Conservation (phyloP, 2,888 invertebrate genomes). For the Willowsia nigromaculata region DNA sequence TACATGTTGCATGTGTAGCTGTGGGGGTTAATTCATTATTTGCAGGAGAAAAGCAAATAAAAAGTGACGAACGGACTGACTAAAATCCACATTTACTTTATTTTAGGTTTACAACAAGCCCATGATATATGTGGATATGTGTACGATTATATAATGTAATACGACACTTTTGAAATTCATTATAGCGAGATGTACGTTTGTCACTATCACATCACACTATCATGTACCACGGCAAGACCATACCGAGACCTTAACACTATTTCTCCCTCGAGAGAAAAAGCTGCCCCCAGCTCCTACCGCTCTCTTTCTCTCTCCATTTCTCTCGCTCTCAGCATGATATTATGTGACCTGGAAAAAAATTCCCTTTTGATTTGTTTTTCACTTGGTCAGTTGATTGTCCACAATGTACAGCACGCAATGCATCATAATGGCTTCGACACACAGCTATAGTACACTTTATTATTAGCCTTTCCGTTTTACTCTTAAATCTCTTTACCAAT, state of each 20-base stretch:
- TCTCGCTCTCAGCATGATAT: constrained; percentile 29
- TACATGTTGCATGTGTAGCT: constrained; percentile 15
- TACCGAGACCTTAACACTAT: constrained; percentile 5
- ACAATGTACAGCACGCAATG: neutral
- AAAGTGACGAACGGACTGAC: neutral
- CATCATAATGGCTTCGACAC: neutral
- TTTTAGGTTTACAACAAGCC: neutral
- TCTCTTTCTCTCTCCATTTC: constrained; percentile 8
- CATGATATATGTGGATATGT: neutral
- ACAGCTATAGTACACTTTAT: constrained; percentile 8
- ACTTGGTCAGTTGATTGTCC: constrained; percentile 6
- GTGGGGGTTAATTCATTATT: constrained; percentile 34
- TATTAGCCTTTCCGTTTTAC: neutral
- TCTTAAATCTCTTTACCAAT: neutral
- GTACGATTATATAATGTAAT: constrained; percentile 9
- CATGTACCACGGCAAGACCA: neutral
- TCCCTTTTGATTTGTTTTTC: constrained; percentile 42
- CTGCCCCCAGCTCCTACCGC: neutral
- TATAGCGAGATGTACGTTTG: neutral
- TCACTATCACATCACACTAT: neutral
- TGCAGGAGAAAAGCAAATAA: constrained; percentile 26
- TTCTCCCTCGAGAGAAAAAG: constrained; percentile 42
- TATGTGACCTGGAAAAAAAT: constrained; percentile 41
- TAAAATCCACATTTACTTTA: constrained; percentile 1
- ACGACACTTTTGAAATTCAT: constrained; percentile 2